A percentile compares a stretch with the other conserved stretches of the same genome.
These are phyloP conservation scores for Agrotis clavis DNA, from an alignment of 2,888 invertebrate genomes.

Conservation along the genomic window DNA sequence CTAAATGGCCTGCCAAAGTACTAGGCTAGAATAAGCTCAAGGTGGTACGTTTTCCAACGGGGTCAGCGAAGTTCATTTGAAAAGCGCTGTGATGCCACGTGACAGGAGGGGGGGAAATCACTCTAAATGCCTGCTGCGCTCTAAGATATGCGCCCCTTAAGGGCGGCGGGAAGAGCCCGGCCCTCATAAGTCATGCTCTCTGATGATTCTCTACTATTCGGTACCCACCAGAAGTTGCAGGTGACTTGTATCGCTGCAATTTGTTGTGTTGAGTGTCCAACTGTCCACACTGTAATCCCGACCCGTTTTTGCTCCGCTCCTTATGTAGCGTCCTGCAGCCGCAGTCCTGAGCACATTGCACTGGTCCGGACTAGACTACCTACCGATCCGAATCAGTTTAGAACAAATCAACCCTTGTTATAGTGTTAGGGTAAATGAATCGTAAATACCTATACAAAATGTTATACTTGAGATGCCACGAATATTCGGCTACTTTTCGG, in stretches of 20 bases:
- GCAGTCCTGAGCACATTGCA: background rate
- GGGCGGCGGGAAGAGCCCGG: background rate
- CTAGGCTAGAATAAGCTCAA: no score
- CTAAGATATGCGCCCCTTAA: no score
- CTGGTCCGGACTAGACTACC: background rate
- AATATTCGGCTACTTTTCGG: no score
- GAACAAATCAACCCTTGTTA: background rate
- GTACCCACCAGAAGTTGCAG: background rate
- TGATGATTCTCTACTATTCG: background rate
- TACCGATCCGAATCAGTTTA: background rate
- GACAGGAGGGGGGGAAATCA: no score
- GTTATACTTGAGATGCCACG: no score
- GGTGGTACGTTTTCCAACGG: no score
- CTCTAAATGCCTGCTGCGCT: no score
- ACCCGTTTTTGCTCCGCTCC: slow-evolving; percentile 3
- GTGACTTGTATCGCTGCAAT: background rate
- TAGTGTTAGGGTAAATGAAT: background rate
- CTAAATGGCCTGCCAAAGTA: no score
- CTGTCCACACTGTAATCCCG: background rate
- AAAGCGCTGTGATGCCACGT: no score
- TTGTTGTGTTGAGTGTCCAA: background rate
- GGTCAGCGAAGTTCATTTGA: no score
- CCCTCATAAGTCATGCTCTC: no score
- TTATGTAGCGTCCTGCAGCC: background rate
- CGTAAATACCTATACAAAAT: no score